Percentiles rank a stretch among this genome's conserved stretches.
These are phyloP conservation scores for Cepphus grylle DNA, from an alignment of 2,113 vertebrate species.

Conservation along the genomic window DNA sequence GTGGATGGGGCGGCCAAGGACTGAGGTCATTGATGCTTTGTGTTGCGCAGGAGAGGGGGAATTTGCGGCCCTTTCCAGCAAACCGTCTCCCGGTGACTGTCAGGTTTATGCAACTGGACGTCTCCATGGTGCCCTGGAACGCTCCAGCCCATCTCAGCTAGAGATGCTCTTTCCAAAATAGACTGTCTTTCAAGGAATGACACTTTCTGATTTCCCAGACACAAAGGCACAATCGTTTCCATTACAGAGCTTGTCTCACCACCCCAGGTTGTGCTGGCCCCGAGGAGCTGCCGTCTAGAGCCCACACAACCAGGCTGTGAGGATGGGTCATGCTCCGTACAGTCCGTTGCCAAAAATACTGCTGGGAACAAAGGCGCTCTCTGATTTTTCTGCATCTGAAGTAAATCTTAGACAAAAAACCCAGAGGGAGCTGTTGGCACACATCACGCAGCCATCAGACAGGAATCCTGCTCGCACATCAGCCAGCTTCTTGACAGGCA, in stretches of 20 bases:
- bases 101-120: background rate
- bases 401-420: slow-evolving; percentile 34
- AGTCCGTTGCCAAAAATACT: background rate
- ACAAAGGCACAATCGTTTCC: background rate
- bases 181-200: background rate
- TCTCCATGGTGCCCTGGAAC: background rate
- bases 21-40: slow-evolving; percentile 2
- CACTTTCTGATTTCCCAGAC: background rate
- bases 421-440: slow-evolving; percentile 55
- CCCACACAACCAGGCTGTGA: background rate
- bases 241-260: background rate
- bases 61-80: background rate
- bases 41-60: background rate
- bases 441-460: background rate
- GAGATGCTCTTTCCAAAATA: background rate
- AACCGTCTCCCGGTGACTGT: background rate
- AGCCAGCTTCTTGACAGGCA: slow-evolving; percentile 3
- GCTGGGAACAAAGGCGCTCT: background rate
- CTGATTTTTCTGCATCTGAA: background rate
- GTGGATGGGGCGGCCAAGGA: background rate
- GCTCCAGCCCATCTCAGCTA: background rate
- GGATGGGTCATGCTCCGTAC: background rate
- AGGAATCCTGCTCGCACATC: background rate
- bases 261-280: background rate
- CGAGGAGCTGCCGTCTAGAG: background rate